Conservation (phyloP, 2,888 invertebrate genomes). For the Magallana nippona region DNA sequence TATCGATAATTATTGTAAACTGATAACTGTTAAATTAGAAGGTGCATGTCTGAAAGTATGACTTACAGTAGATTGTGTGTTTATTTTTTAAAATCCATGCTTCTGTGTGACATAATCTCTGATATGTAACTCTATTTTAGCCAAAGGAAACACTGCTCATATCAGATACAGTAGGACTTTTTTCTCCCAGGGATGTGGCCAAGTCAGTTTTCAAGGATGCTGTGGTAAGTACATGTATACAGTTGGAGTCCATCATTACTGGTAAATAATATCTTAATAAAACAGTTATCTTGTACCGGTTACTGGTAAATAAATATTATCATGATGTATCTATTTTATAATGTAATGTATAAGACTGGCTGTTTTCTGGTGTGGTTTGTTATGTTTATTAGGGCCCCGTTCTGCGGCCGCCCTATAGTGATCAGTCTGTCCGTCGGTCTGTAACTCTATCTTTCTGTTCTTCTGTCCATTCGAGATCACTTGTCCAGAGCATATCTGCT, state of each 20-base stretch:
- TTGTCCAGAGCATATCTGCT: no score
- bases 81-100: not conserved
- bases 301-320: no score
- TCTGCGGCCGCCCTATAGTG: no score
- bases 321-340: not conserved
- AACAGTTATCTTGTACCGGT: no score
- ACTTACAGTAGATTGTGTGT: not conserved
- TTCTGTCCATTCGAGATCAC: no score
- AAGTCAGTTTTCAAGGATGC: conserved; percentile 89
- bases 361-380: no score
- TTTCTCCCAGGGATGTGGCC: conserved; percentile 90
- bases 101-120: not conserved
- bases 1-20: no score
- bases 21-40: no score
- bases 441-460: no score
- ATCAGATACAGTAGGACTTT: conserved; percentile 89
- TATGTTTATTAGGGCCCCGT: no score
- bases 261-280: not conserved
- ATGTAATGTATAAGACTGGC: not conserved
- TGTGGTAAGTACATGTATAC: conserved; percentile 82
- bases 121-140: conserved; percentile 54
- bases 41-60: no score
- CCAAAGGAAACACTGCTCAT: conserved; percentile 92
- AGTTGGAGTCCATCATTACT: conserved; percentile 62
- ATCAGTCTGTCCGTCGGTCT: no score